Conservation (phyloP, 2,113 vertebrate species). For the Festucalex cinctus region DNA sequence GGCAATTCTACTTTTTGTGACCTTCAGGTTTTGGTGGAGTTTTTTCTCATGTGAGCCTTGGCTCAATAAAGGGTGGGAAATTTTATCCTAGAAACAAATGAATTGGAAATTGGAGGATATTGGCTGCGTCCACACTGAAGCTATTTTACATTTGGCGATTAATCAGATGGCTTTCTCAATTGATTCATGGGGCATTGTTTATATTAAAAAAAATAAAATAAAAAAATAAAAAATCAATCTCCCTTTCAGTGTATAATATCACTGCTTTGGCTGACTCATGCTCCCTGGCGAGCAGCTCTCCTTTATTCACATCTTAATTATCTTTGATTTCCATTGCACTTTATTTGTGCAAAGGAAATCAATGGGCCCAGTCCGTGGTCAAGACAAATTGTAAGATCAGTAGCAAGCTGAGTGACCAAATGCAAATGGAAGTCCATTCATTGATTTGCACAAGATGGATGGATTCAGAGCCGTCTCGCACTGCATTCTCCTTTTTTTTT, state of each 20-base stretch:
- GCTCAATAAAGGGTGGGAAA: too few relatives aligned
- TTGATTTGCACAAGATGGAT: conserved; percentile 5
- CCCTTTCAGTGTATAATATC: not conserved
- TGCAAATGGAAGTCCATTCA: conserved; percentile 1
- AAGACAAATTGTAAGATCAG: conserved; percentile 7
- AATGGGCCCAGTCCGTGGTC: not conserved
- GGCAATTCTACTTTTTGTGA: too few relatives aligned
- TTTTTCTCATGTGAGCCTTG: not conserved
- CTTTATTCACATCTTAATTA: conserved; percentile 10
- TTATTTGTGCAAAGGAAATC: not conserved
- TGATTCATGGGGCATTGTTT: not conserved
- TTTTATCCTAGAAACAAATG: not conserved
- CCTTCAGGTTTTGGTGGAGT: too few relatives aligned
- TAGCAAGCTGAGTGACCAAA: not conserved
- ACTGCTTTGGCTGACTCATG: not conserved
- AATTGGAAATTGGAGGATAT: not conserved
- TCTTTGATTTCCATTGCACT: conserved; percentile 5
- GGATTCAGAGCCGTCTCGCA: not conserved
- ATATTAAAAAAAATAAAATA: not conserved
- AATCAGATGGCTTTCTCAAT: not conserved
- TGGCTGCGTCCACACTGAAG: not conserved
- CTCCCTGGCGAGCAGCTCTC: not conserved
- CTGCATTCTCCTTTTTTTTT: not conserved
- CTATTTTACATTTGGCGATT: not conserved
- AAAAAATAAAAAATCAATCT: conserved; percentile 6